These are phyloP conservation scores for Chunga burmeisteri DNA, from an alignment of 2,113 vertebrate genomes.

Conservation along the genomic window DNA sequence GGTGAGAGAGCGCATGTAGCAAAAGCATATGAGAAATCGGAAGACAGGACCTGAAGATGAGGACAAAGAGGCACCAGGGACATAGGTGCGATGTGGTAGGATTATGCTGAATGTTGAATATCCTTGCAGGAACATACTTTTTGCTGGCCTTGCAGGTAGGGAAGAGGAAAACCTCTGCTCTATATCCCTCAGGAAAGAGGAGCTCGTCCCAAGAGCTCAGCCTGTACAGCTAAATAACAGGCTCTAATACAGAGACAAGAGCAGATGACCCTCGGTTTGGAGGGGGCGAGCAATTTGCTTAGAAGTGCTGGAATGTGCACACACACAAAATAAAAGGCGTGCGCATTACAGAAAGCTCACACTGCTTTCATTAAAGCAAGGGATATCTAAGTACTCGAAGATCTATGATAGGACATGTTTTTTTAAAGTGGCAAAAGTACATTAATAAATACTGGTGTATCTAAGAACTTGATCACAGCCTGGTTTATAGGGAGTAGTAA, in stretches of 20 bases:
- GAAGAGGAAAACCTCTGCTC: neutral
- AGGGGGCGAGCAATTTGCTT: neutral
- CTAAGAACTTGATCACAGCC: constrained; percentile 20
- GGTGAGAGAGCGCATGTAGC: neutral
- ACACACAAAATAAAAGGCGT: neutral
- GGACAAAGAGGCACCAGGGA: neutral
- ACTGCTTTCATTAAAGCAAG: neutral
- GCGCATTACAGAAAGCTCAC: neutral
- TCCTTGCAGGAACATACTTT: neutral
- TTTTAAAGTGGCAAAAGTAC: neutral
- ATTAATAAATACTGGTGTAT: constrained; percentile 8
- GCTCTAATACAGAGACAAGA: neutral
- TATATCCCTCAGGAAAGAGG: neutral
- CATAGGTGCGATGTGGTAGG: neutral
- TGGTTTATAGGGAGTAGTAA: constrained; percentile 21
- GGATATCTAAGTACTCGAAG: neutral
- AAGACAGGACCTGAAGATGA: neutral
- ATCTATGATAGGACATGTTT: neutral
- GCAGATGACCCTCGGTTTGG: neutral
- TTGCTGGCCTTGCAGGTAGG: neutral
- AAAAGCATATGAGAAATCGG: neutral
- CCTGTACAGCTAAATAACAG: neutral
- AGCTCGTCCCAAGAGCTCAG: neutral
- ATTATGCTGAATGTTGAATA: neutral
- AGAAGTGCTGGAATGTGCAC: neutral